phyloP scores from a whole-genome alignment of 2,888 invertebrate genomes.

The Melinaea marsaeus region DNA sequence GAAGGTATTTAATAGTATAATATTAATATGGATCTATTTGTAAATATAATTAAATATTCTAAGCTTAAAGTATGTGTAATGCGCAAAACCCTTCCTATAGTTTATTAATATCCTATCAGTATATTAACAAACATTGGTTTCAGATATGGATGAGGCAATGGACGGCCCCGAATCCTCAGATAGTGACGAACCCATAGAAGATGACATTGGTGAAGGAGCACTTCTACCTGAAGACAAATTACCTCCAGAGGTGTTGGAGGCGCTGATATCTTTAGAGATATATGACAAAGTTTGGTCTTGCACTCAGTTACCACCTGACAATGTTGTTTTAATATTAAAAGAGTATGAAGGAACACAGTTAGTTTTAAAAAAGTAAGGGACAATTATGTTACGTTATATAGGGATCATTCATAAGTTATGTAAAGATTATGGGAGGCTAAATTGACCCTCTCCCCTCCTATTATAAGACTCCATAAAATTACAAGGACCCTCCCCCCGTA shows the following conservation, averaged over 20 bases:
- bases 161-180: slow-evolving; percentile 57
- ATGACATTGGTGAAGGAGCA: slow-evolving; percentile 62
- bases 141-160: slow-evolving; percentile 52
- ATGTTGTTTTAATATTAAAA: slow-evolving; percentile 73
- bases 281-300: slow-evolving; percentile 79
- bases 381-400: neutral
- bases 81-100: neutral
- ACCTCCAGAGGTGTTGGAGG: slow-evolving; percentile 78
- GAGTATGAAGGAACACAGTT: slow-evolving; percentile 69
- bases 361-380: slow-evolving; percentile 71
- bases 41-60: neutral
- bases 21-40: neutral
- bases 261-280: slow-evolving; percentile 77
- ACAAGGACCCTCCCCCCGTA: too few relatives aligned
- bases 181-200: slow-evolving; percentile 58
- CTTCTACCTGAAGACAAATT: slow-evolving; percentile 68
- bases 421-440: too few relatives aligned
- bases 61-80: too few relatives aligned
- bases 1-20: slow-evolving; percentile 68
- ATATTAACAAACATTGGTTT: slow-evolving; percentile 19
- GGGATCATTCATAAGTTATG: too few relatives aligned
- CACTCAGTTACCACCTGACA: slow-evolving; percentile 73
- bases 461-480: too few relatives aligned
- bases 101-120: neutral
- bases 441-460: too few relatives aligned